Percentiles rank a stretch among this genome's conserved stretches.
Evolutionary conservation across 2,113 vertebrate species (phyloP).

Genomic region (Herpetotheres cachinnans): DNA sequence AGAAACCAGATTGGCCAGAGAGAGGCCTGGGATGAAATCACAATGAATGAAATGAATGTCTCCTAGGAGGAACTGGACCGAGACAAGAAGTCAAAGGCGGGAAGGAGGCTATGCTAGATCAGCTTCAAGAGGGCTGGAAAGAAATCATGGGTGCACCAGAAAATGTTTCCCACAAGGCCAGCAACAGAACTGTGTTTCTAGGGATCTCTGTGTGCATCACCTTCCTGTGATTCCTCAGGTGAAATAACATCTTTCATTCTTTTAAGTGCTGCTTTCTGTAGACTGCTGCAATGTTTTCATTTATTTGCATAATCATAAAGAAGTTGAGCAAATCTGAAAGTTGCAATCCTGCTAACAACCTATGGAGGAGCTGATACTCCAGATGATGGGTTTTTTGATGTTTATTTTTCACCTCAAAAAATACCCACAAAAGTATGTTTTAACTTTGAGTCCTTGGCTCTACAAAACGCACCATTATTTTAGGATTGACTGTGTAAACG

Average conservation of each 20-base stretch:
- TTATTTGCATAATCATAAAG: background rate
- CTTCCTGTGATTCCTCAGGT: background rate
- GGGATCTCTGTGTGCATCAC: background rate
- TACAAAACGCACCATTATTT: background rate
- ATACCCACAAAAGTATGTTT: background rate
- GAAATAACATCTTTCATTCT: background rate
- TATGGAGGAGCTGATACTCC: background rate
- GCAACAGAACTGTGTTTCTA: background rate
- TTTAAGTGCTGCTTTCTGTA: background rate
- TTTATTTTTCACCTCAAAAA: background rate
- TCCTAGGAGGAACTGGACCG: background rate
- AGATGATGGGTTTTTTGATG: background rate
- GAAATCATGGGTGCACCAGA: background rate
- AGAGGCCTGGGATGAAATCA: background rate
- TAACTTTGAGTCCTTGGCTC: background rate
- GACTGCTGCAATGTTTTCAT: background rate
- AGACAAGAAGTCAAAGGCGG: background rate
- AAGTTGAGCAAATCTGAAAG: background rate
- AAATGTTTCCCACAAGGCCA: background rate
- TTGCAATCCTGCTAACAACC: background rate
- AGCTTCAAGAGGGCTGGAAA: background rate
- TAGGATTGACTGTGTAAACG: background rate
- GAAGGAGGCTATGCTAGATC: background rate
- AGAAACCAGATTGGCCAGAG: background rate
- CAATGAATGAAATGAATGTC: background rate